A percentile compares a stretch with the other conserved stretches of the same genome.
Conservation (phyloP, 2,113 vertebrate species). For the Urocolius indicus region DNA sequence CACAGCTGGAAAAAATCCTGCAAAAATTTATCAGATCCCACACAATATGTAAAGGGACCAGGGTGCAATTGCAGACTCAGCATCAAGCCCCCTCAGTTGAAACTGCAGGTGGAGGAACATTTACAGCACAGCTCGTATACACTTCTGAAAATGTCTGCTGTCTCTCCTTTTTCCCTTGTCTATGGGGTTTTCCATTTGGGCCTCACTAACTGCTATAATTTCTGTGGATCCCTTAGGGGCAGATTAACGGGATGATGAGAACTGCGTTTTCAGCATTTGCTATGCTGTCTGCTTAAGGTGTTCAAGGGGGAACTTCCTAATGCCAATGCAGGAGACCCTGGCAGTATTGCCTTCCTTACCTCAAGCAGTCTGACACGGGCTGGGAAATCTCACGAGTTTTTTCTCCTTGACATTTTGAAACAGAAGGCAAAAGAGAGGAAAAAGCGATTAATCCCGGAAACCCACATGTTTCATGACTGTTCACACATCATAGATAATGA, state of each 20-base stretch:
- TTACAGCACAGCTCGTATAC: constrained; percentile 15
- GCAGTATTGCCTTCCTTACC: background rate
- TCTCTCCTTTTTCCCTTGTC: constrained; percentile 2
- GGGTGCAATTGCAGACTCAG: constrained; percentile 43
- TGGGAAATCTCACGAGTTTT: background rate
- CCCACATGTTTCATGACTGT: background rate
- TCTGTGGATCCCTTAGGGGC: constrained; percentile 34
- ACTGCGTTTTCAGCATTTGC: background rate
- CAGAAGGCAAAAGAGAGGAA: background rate
- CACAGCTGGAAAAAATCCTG: constrained; percentile 82
- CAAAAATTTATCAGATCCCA: constrained; percentile 82
- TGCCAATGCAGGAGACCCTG: background rate
- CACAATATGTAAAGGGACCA: constrained; percentile 77
- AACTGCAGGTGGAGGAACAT: constrained; percentile 75
- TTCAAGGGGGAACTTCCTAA: background rate
- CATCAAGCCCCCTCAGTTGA: constrained; percentile 50
- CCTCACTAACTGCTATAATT: constrained; percentile 32
- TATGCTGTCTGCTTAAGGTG: constrained; percentile 10
- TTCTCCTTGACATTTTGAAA: background rate
- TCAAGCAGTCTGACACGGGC: background rate
- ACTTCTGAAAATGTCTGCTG: constrained; percentile 42
- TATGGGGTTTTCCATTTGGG: constrained; percentile 40
- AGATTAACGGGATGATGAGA: constrained; percentile 44
- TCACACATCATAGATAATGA: background rate
- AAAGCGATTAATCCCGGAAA: constrained; percentile 5